Base-by-base conservation (phyloP, 2,113 vertebrate species). In the Cyphomyrus discorhynchus region DNA sequence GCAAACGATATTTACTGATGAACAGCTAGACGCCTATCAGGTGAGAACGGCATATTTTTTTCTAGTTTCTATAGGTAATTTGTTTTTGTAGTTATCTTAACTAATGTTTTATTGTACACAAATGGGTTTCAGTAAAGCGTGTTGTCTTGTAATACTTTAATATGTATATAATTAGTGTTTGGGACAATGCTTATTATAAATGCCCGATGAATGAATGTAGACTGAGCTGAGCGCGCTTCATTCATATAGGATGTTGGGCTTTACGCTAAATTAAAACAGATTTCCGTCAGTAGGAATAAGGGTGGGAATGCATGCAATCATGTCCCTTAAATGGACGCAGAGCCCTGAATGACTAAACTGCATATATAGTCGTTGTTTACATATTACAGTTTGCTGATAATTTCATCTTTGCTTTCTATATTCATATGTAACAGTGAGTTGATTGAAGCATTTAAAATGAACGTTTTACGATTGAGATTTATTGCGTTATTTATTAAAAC, bases 1-100 rank as follows among this genome's bases (percentile, higher is more conserved):
- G 93, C 98, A 98, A 94, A 98, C 98, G 4, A 98, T 98, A 94
- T 98, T 98, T 96, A 98, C 98, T 88, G 97, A 98, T 93, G 98
- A 98, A 95, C 98, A 98, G 94, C 96, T 98, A 90, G 98, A 98
- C 92, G 98, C 98, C 91, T 98, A 98, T 90, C 97, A 98, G 97
- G 98, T 98, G 95, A 96, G 96, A 86, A 27, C 80, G 86, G 19
- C 88, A 39, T 45, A 24, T 85, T 70, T 46, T 46, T 31, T 45
- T 15, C 15, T 74, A 86, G 15, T 58, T 77, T 46, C 82, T 86
- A n/a, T 89, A 84, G 50, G 5, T 56, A n/a, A 19, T 85, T 85
- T 49, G 31, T 53, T 84, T 56, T 82, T 35, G 3, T 24, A 35
- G 42, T 49, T 88, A 52, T 62, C 7, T 24, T 42, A 42, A 46